Conservation (phyloP, 1,140 invertebrate species). For the Luehdorfia chinensis region DNA sequence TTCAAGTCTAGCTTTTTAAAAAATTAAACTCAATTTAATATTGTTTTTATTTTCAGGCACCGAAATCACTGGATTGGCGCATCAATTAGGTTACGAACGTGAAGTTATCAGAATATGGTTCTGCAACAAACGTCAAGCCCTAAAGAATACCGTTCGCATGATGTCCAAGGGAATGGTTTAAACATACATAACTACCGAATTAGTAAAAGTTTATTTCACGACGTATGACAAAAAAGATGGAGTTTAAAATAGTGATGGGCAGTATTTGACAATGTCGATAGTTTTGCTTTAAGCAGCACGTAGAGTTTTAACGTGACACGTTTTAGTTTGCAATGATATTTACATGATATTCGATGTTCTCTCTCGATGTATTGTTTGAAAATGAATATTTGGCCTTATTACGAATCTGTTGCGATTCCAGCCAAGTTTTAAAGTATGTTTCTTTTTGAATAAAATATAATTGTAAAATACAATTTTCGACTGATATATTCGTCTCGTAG, state of each 20-base stretch:
- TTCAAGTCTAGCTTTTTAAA: too few relatives aligned
- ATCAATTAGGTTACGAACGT: slow-evolving; percentile 96
- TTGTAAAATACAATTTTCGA: slow-evolving; percentile 72
- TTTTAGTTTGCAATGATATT: slow-evolving; percentile 31
- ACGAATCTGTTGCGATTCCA: slow-evolving; percentile 61
- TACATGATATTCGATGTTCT: slow-evolving; percentile 24
- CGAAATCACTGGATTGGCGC: slow-evolving; percentile 96
- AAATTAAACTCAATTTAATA: too few relatives aligned
- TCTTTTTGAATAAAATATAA: slow-evolving; percentile 57
- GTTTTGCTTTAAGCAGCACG: slow-evolving; percentile 31
- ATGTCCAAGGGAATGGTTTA: slow-evolving; percentile 89
- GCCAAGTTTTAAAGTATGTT: slow-evolving; percentile 58
- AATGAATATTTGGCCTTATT: slow-evolving; percentile 49
- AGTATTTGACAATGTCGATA: slow-evolving; percentile 35
- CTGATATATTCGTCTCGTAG: slow-evolving; percentile 74
- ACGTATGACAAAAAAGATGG: not conserved
- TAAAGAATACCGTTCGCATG: slow-evolving; percentile 96
- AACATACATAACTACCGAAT: slow-evolving; percentile 21
- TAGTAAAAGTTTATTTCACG: slow-evolving; percentile 5
- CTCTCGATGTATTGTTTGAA: slow-evolving; percentile 10
- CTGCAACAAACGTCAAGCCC: slow-evolving; percentile 97
- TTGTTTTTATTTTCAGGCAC: slow-evolving; percentile 83
- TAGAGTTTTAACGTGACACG: slow-evolving; percentile 29
- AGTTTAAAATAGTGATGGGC: slow-evolving; percentile 4
- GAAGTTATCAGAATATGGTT: slow-evolving; percentile 99